Percentiles rank a stretch among this genome's conserved stretches.
Conservation (phyloP, 2,797 vertebrate species). For the Pseudochaenichthys georgianus region DNA sequence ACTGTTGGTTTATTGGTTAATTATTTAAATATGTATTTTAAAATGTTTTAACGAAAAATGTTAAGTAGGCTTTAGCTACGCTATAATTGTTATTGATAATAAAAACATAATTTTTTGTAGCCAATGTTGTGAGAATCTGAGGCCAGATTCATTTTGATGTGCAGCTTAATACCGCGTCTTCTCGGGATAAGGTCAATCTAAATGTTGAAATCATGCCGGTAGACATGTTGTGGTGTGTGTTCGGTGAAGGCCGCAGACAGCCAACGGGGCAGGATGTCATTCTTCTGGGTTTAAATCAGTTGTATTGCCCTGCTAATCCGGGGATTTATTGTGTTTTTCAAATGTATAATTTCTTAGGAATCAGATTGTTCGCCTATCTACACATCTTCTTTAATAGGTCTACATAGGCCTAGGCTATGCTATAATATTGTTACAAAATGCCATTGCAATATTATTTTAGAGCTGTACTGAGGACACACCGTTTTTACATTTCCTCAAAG, state of each 20-base stretch:
- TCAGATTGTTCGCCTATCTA: not conserved
- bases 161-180: not conserved
- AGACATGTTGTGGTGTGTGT: not conserved
- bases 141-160: too few relatives aligned
- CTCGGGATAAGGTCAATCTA: too few relatives aligned
- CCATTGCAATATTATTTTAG: not conserved
- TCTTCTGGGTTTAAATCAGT: conserved; percentile 15
- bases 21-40: too few relatives aligned
- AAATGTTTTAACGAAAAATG: too few relatives aligned
- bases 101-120: too few relatives aligned
- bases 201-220: too few relatives aligned
- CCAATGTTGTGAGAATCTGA: too few relatives aligned
- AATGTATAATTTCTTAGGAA: not conserved
- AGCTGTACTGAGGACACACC: not conserved
- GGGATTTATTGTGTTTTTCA: not conserved
- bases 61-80: not conserved
- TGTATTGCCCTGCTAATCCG: conserved; percentile 5
- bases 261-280: not conserved
- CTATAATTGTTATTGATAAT: too few relatives aligned
- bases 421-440: not conserved
- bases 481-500: not conserved
- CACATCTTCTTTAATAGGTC: not conserved
- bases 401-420: too few relatives aligned
- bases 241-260: not conserved
- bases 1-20: too few relatives aligned